Evolutionary conservation across 2,797 vertebrate species (phyloP), one percentile per base, ranked within the genome.

Genomic region (Stomatorhinus walkeri): DNA sequence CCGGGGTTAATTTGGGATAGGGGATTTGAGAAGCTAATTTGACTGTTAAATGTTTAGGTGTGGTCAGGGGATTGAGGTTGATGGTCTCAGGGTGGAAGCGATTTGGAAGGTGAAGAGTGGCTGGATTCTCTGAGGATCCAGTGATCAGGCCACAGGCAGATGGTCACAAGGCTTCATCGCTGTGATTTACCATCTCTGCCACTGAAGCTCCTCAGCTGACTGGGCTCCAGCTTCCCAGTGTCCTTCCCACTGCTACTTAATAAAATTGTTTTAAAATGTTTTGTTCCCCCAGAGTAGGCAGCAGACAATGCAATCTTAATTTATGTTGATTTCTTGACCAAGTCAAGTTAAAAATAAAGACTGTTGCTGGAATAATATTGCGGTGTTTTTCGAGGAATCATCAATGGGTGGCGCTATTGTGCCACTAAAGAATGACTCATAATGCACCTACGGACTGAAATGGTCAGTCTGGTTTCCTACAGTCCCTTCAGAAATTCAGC

Each of bases 341-440:
- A 51, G 89, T 93, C 91, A 85, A 91, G 88, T 91, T 91, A 89
- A 91, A 91, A 48, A 94, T 93, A 94, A 93, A 94, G 56, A 94
- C 89, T 12, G 91, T 91, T 90, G 92, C 51, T 91, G 88, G 40
- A 92, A 87, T 79, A 93, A 85, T 49, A 48, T 9, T 9, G 10
- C 22, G 79, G 22, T 90, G 52, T 92, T 79, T 89, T 79, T 89
- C 48, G 1, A 89, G 48, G 1, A 22, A 88, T 89, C 89, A 85
- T 90, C 94, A 93, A 86, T 88, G 91, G 94, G 93, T 93, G 94
- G 93, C 94, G 94, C 90, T 94, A 83, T 90, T 89, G 90, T 64
- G 90, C 90, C 79, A 91, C 49, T 22, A 64, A 89, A 89, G 2
- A 76, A 87, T 48, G 40, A 24, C 14, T 49, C 72, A 9, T 51